Evolutionary conservation across 2,888 invertebrate genomes (phyloP).

Genomic region (Gari tellinella): DNA sequence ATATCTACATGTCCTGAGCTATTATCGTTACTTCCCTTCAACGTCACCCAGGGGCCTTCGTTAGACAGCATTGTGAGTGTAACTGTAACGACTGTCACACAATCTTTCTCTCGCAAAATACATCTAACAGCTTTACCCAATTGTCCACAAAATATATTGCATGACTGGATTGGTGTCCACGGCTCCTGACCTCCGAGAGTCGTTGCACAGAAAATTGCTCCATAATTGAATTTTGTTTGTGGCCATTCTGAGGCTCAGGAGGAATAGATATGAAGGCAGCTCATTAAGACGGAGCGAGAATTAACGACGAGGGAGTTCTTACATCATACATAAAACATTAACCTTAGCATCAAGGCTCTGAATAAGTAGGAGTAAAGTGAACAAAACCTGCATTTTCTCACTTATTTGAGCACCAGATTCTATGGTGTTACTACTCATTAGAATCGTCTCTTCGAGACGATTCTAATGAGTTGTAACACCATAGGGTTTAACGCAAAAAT

Average conservation of each 20-base stretch:
- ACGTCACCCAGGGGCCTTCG: background rate
- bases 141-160: slow-evolving; percentile 12
- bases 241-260: background rate
- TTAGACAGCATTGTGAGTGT: background rate
- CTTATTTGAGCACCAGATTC: no score
- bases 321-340: no score
- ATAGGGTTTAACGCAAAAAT: no score
- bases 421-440: no score
- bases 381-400: no score
- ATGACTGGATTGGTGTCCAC: slow-evolving; percentile 10
- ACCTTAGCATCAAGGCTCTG: no score
- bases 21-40: background rate
- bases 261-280: no score
- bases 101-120: background rate
- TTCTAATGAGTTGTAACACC: no score
- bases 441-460: no score
- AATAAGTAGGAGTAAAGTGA: no score
- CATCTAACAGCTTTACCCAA: background rate
- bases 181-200: slow-evolving; percentile 8
- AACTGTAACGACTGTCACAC: background rate
- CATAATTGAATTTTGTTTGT: slow-evolving; percentile 10
- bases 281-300: no score
- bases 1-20: background rate
- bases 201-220: slow-evolving; percentile 3
- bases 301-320: no score